Evolutionary conservation across 2,113 vertebrate genomes (phyloP), one percentile per base, ranked within the genome.

Genomic region (Cacatua alba): DNA sequence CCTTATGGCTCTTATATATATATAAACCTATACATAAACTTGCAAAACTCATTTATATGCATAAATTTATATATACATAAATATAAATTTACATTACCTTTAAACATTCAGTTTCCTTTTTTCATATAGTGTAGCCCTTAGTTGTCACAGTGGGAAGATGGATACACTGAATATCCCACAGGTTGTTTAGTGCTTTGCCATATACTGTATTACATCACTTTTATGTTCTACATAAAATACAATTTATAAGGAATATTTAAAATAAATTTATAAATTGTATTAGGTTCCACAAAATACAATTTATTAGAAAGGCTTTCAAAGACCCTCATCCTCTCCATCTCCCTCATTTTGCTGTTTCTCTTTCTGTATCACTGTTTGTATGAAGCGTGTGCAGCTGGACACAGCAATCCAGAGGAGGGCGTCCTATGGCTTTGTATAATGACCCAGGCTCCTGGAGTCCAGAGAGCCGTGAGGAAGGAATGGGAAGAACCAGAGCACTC

Each of bases 321-420:
- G 33, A 5, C 11, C 8, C 10, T 41, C 6, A 3, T 19, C 37
- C 55, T 59, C 46, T n/a, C 39, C 43, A 9, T 3, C 31, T 6
- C 29, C 70, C 13, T 44, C 7, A 3, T 3, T 26, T 1, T 11
- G 29, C 0, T 10, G 65, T 17, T 26, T 7, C 0, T 10, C 55
- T 17, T 26, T 6, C 16, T 4, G 29, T 10, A 10, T 6, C 33
- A 6, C 57, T 0, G 24, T 4, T 9, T 1, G 16, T 1, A 63
- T 0, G 29, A 2, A 21, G 65, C 9, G 6, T 4, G 2, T 0
- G 77, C 57, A 37, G 46, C 81, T 1, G 59, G 94, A 35, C 85
- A 2, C 78, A 74, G 82, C 53, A 26, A 37, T 89, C 96, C 96
- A 76, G 96, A 65, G 59, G 95, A 95, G 92, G 96, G 96, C 96